Conservation (phyloP, 2,888 invertebrate species). For the Aethes cnicana region DNA sequence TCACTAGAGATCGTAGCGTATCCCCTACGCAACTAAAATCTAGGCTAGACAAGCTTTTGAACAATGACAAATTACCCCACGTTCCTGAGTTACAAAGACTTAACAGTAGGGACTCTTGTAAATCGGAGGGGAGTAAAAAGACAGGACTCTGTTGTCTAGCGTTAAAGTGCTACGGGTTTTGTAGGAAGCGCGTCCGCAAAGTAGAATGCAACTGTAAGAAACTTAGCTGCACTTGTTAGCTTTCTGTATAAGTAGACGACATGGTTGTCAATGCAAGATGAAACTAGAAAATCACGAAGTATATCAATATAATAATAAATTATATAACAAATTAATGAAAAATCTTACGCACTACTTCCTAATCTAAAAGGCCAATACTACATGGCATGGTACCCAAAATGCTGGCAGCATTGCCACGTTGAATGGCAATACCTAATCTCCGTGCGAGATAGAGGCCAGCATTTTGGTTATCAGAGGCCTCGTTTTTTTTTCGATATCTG, state of each 20-base stretch:
- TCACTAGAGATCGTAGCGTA: constrained; percentile 71
- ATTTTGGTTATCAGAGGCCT: too few species aligned
- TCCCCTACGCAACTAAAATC: constrained; percentile 85
- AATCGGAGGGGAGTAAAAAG: constrained; percentile 59
- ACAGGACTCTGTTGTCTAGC: constrained; percentile 67
- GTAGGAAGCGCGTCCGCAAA: constrained; percentile 60
- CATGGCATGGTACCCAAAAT: too few species aligned
- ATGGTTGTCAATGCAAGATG: constrained; percentile 5
- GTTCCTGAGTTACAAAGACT: constrained; percentile 58
- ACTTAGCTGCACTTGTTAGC: constrained; percentile 58
- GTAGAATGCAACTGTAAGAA: constrained; percentile 62
- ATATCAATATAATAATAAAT: too few species aligned
- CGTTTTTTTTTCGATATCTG: too few species aligned
- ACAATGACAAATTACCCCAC: constrained; percentile 44
- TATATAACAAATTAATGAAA: too few species aligned
- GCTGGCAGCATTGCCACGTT: too few species aligned
- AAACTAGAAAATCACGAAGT: too few species aligned
- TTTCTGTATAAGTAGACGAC: constrained; percentile 28
- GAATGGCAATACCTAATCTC: too few species aligned
- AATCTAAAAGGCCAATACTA: too few species aligned
- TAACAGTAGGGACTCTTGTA: constrained; percentile 68
- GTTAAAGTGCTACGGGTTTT: constrained; percentile 71
- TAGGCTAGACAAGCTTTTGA: constrained; percentile 77
- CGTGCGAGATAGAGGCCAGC: too few species aligned
- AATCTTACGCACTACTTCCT: too few species aligned